Evolutionary conservation across 2,113 vertebrate species (phyloP), one percentile per base, ranked within the genome.

Genomic region (Mormyrus iriodes): DNA sequence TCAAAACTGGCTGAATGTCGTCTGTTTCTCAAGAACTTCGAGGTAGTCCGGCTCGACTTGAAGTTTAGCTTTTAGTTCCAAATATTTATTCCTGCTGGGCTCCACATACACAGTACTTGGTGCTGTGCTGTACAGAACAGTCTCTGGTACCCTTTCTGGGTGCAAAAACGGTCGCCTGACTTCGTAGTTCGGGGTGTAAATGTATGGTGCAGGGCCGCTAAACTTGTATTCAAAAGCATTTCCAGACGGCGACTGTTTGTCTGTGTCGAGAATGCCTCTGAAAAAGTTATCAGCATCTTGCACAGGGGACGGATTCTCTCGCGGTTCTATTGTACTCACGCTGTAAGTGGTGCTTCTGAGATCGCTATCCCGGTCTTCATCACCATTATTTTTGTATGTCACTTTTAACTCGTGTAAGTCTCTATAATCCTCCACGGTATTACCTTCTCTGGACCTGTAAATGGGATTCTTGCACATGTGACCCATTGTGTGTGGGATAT

Each of bases 21-120:
- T 98, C 95, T 98, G 96, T 97, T 99, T 99, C 95, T 99, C 98
- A 92, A 98, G 97, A 94, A 99, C 98, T 96, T 99, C 98, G 95
- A 99, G 97, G 96, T 99, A 99, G 96, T 99, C 98, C 86, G 98
- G 98, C 93, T 99, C 98, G 94, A 97, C 97, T 52, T 99, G 98
- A 93, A 98, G 97, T 96, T 99, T 99, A 94, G 98, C 97, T 96
- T 99, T 99, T 92, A 99, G 95, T 94, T 99, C 98, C 97, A 98
- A 96, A 92, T 99, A 99, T 53, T 99, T 97, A 48, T 97, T 98
- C 93, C 98, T 95, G 95, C 96, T 98, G 90, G 98, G 98, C 94
- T 99, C 97, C 93, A 97, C 97, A 93, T 97, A 98, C 91, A 98
- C 97, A 95, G 97, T 96, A 96, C 97, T 97, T 79, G 98, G 97